Percentiles rank a stretch among this genome's conserved stretches.
These are phyloP conservation scores for Patella caerulea DNA, from an alignment of 2,888 invertebrate species.

Conservation along the genomic window DNA sequence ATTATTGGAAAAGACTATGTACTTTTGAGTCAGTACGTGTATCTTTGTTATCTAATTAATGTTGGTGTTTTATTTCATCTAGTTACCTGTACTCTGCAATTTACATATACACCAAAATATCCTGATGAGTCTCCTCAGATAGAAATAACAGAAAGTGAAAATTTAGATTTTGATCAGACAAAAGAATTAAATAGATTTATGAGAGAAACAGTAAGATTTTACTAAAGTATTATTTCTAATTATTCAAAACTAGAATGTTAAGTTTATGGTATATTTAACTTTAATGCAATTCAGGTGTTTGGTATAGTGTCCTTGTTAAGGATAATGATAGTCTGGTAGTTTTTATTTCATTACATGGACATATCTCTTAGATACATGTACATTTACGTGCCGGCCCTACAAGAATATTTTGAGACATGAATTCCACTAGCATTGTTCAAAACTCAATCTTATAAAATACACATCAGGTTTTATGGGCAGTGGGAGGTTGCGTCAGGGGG, in stretches of 20 bases:
- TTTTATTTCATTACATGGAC: too few species aligned
- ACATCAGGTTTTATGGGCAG: too few species aligned
- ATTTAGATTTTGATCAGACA: conserved; percentile 76
- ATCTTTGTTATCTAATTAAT: background rate
- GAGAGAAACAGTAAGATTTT: conserved; percentile 53
- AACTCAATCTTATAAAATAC: too few species aligned
- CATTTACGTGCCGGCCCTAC: too few species aligned
- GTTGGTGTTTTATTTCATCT: conserved; percentile 27
- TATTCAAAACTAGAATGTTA: background rate
- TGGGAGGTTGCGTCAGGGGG: too few species aligned
- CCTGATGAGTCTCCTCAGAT: conserved; percentile 89
- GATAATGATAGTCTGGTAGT: too few species aligned
- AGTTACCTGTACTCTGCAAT: conserved; percentile 82
- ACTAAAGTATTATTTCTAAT: background rate
- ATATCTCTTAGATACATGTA: too few species aligned
- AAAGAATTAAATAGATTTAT: conserved; percentile 53
- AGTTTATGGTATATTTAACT: too few species aligned
- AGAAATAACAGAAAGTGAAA: conserved; percentile 77
- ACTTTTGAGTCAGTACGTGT: background rate
- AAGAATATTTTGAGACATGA: too few species aligned
- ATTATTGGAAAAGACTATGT: background rate
- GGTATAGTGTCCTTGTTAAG: too few species aligned
- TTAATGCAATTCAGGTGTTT: too few species aligned
- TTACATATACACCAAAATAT: conserved; percentile 88
- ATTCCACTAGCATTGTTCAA: too few species aligned